phyloP scores from a whole-genome alignment of 2,888 invertebrate genomes.

The Periphyllus acericola region DNA sequence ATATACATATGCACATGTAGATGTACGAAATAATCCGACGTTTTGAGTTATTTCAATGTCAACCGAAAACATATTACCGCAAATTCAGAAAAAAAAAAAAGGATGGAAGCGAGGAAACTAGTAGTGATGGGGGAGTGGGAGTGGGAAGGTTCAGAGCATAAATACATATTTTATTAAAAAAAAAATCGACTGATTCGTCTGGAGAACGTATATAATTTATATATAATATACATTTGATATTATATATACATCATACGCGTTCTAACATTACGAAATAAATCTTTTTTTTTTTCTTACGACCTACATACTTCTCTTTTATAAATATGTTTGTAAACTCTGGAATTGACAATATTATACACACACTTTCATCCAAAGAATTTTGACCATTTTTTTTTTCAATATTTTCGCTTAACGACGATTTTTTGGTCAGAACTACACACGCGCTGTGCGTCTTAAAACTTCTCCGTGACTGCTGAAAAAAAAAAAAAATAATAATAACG shows the following conservation, averaged over 20 bases:
- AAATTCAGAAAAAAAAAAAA: constrained; percentile 6
- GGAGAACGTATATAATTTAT: not conserved
- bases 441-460: not conserved
- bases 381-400: not conserved
- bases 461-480: not conserved
- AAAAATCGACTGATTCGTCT: constrained; percentile 10
- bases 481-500: not conserved
- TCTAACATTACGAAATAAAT: not conserved
- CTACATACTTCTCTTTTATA: constrained; percentile 1
- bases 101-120: not conserved
- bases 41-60: constrained; percentile 50
- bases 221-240: not conserved
- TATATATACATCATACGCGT: not conserved
- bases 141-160: not conserved
- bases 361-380: not conserved
- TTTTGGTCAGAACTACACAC: not conserved
- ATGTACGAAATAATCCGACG: constrained; percentile 23
- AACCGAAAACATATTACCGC: constrained; percentile 29
- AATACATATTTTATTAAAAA: constrained; percentile 3
- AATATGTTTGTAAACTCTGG: not conserved
- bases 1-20: too few relatives aligned
- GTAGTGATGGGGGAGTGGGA: not conserved
- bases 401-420: not conserved
- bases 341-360: not conserved
- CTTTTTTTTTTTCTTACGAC: not conserved